Evolutionary conservation across 1,140 invertebrate species (phyloP).

Genomic region (Scaptodrosophila lebanonensis): DNA sequence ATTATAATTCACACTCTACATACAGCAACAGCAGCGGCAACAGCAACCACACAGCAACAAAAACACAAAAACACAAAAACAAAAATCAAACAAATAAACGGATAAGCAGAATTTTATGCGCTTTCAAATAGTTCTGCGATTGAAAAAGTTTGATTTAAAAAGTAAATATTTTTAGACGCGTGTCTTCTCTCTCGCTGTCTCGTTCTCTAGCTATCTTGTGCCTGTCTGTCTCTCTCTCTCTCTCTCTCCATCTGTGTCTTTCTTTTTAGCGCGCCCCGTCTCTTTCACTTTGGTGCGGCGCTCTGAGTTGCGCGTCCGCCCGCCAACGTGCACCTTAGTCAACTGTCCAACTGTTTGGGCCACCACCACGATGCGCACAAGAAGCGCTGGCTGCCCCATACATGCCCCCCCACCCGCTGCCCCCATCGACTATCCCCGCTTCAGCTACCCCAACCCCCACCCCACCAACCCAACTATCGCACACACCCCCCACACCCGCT

Average conservation of each 20-base stretch:
- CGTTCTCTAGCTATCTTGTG: background rate
- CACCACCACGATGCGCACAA: conserved; percentile 17
- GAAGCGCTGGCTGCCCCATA: conserved; percentile 8
- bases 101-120: conserved; percentile 11
- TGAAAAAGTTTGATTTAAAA: conserved; percentile 2
- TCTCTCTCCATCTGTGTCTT: background rate
- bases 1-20: too few species aligned
- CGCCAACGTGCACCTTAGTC: conserved; percentile 49
- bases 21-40: too few species aligned
- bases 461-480: background rate
- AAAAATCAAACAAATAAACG: too few species aligned
- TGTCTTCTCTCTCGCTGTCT: conserved; percentile 1
- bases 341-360: conserved; percentile 53
- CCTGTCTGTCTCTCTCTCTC: background rate
- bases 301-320: conserved; percentile 38
- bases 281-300: conserved; percentile 30
- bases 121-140: conserved; percentile 19
- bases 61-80: background rate
- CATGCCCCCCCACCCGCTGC: background rate
- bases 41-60: too few species aligned
- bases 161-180: conserved; percentile 18
- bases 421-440: background rate
- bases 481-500: too few species aligned
- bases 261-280: conserved; percentile 4
- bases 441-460: background rate